Conservation (phyloP, 2,113 vertebrate genomes). For the Gallinago undulata region DNA sequence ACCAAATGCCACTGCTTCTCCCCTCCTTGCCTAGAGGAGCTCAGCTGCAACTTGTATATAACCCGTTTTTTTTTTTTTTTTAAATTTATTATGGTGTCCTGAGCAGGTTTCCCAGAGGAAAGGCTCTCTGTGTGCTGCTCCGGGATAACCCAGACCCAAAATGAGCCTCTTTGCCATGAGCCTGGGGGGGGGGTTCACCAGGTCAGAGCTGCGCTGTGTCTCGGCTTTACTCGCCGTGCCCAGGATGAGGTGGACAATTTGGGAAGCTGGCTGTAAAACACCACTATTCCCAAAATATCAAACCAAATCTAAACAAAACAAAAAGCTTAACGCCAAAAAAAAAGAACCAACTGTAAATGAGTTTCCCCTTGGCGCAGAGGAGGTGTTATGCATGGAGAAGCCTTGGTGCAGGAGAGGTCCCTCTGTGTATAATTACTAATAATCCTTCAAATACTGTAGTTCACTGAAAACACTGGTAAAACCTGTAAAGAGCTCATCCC, state of each 20-base stretch:
- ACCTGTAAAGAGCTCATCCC: background rate
- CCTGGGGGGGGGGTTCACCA: background rate
- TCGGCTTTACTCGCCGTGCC: rapidly evolving
- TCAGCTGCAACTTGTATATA: background rate
- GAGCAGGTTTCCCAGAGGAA: background rate
- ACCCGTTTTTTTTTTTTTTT: background rate
- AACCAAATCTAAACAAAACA: background rate
- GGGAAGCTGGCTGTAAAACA: background rate
- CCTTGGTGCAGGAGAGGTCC: background rate
- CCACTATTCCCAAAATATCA: background rate
- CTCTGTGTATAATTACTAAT: background rate
- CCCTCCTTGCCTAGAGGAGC: background rate
- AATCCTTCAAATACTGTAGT: background rate
- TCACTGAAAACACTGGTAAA: background rate
- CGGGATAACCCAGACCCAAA: background rate
- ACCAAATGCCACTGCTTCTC: background rate
- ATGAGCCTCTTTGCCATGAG: background rate
- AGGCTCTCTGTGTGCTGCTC: rapidly evolving
- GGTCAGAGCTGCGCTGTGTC: rapidly evolving
- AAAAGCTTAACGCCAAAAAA: background rate
- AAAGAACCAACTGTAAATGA: background rate
- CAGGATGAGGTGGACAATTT: background rate
- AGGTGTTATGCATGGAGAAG: background rate
- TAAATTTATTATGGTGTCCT: background rate
- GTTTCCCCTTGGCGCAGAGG: background rate